Evolutionary conservation across 2,113 vertebrate genomes (phyloP), one percentile per base, ranked within the genome.

Genomic region (Passer montanus): DNA sequence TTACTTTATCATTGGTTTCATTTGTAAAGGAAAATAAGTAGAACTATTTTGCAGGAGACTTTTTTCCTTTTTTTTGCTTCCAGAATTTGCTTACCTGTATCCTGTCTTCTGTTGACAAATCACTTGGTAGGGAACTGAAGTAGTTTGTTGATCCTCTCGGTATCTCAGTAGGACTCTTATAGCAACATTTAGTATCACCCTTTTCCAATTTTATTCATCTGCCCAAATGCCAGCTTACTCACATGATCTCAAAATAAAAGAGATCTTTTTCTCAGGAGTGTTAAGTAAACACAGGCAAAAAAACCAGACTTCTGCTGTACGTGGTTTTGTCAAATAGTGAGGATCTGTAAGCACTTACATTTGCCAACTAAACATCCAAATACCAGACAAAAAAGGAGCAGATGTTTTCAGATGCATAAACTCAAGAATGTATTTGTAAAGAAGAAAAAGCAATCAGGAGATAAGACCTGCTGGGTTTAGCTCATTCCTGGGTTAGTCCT

Each of bases 1-100:
- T 98, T 95, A 97, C 90, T 93, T 97, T 94, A 94, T 95, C 87
- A 83, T 74, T 31, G 37, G 74, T 94, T 97, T 94, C 46, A 89
- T 95, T 97, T 93, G 91, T 75, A 97, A 90, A 96, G 84, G 79
- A 81, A 96, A 94, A 95, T 85, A 73, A 87, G 16, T 15, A 5
- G 2, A 93, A 94, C 80, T 77, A 37, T 95, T 93, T 95, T 89
- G 67, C 68, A 92, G 35, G 63, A 94, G 73, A 79, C 59, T 70
- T 96, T 87, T 95, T 35, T 75, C 39, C 46, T 64, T 15, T 19
- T 41, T 83, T 84, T 73, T 41, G 23, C 46, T 95, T 90, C 43
- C 70, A 60, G 30, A 90, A 35, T 90, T 83, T 64, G 35, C 93
- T 92, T 77, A 70, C 63, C 79, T 83, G 55, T 41, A 68, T 18